Evolutionary conservation across 2,113 vertebrate genomes (phyloP).

Genomic region (Odontophorus gujanensis): DNA sequence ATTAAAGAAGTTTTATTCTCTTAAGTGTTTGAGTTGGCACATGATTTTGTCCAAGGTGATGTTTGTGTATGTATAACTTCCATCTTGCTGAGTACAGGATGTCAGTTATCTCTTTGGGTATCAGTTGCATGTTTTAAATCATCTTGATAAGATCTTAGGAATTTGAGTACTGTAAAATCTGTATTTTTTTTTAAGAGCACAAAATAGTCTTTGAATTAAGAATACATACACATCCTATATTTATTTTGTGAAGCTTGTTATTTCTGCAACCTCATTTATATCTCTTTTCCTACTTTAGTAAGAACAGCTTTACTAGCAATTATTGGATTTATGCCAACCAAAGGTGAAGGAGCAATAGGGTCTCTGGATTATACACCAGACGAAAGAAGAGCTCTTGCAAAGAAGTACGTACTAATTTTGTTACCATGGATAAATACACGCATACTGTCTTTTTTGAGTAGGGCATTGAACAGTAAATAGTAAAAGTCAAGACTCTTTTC

Average conservation of each 20-base stretch:
- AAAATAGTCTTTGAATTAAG: background rate
- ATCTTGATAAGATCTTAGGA: background rate
- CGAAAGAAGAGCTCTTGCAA: conserved; percentile 93
- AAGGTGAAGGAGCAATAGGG: conserved; percentile 98
- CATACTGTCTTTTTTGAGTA: background rate
- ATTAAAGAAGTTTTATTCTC: background rate
- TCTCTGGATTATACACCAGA: conserved; percentile 98
- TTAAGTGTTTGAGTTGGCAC: background rate
- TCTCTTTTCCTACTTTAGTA: conserved; percentile 82
- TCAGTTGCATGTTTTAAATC: background rate
- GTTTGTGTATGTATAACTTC: background rate
- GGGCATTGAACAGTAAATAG: background rate
- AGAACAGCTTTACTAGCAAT: conserved; percentile 97
- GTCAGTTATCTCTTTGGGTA: background rate
- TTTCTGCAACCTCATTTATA: background rate
- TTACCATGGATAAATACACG: background rate
- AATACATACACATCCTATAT: background rate
- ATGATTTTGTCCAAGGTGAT: background rate
- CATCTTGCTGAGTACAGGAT: background rate
- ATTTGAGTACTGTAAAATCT: background rate
- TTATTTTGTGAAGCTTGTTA: background rate
- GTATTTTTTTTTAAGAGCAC: accelerated
- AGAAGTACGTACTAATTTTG: conserved; percentile 87
- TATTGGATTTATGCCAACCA: conserved; percentile 99
- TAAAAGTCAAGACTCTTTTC: background rate